These are phyloP conservation scores for Vombatus ursinus DNA, from an alignment of 2,113 vertebrate species.

Conservation along the genomic window DNA sequence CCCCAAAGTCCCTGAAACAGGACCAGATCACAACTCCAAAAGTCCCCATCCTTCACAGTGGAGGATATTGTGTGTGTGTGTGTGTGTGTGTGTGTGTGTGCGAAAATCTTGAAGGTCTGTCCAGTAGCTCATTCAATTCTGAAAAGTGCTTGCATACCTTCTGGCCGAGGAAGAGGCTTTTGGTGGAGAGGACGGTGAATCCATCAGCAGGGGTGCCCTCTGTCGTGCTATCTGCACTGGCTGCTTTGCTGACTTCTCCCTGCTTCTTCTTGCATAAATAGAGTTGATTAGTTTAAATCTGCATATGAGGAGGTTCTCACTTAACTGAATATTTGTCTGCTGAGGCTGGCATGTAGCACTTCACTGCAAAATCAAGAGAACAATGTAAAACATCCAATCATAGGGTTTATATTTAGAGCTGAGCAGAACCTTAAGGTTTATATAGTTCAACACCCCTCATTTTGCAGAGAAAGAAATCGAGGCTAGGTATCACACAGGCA, in stretches of 20 bases:
- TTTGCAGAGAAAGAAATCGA: not conserved
- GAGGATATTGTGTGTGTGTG: not conserved
- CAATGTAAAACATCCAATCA: not conserved
- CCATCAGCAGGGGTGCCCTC: constrained; percentile 93
- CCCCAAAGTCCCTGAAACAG: not conserved
- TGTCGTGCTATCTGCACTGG: constrained; percentile 95
- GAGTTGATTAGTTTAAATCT: constrained; percentile 65
- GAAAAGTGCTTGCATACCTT: constrained; percentile 89
- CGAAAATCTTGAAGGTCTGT: not conserved
- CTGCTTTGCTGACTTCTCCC: constrained; percentile 95
- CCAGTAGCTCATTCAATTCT: constrained; percentile 47
- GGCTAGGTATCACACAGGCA: not conserved
- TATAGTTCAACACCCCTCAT: not conserved
- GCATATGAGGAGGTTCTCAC: constrained; percentile 10
- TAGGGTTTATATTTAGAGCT: not conserved
- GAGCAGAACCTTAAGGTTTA: not conserved
- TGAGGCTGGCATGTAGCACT: not conserved
- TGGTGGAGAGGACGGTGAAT: constrained; percentile 97
- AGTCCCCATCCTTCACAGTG: not conserved
- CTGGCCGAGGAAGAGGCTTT: constrained; percentile 98
- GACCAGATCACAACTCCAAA: not conserved
- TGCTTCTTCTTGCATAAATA: constrained; percentile 90
- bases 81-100: not conserved
- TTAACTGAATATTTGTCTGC: not conserved
- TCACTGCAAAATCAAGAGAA: not conserved